Conservation (phyloP, 2,113 vertebrate genomes). For the Leptosomus discolor region DNA sequence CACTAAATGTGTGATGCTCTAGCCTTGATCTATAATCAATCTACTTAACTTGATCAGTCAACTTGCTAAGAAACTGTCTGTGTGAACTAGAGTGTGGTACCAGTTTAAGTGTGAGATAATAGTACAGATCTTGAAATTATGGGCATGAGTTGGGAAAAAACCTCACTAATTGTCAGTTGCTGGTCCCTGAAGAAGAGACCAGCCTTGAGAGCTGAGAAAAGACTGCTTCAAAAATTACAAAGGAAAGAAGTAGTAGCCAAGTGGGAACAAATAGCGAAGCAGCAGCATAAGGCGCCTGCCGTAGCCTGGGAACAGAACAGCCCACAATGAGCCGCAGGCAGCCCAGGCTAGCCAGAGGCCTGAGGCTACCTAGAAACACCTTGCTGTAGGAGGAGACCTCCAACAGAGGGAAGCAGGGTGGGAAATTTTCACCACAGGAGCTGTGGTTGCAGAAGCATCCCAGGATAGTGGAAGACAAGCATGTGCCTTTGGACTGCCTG, state of each 20-base stretch:
- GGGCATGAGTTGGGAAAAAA: not conserved
- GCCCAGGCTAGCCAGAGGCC: not conserved
- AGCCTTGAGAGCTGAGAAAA: not conserved
- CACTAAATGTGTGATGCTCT: not conserved
- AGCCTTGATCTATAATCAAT: too few relatives aligned
- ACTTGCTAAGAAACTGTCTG: not conserved
- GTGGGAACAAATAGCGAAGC: not conserved
- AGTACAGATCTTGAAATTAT: not conserved
- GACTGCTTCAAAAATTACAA: not conserved
- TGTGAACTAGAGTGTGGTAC: not conserved
- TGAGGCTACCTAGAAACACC: not conserved
- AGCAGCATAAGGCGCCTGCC: not conserved
- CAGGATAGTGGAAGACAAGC: accelerated
- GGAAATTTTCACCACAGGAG: accelerated
- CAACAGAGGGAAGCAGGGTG: not conserved
- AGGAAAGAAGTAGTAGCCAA: not conserved
- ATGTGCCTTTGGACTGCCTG: not conserved
- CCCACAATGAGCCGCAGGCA: not conserved
- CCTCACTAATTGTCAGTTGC: not conserved
- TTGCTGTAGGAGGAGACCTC: not conserved
- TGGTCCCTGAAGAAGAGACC: not conserved
- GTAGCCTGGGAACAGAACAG: not conserved
- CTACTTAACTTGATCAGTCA: too few relatives aligned
- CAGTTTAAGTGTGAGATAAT: not conserved
- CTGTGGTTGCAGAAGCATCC: not conserved